A percentile compares a stretch with the other conserved stretches of the same genome.
These are phyloP conservation scores for Hippoglossus stenolepis DNA, from an alignment of 2,113 vertebrate species.

Conservation along the genomic window DNA sequence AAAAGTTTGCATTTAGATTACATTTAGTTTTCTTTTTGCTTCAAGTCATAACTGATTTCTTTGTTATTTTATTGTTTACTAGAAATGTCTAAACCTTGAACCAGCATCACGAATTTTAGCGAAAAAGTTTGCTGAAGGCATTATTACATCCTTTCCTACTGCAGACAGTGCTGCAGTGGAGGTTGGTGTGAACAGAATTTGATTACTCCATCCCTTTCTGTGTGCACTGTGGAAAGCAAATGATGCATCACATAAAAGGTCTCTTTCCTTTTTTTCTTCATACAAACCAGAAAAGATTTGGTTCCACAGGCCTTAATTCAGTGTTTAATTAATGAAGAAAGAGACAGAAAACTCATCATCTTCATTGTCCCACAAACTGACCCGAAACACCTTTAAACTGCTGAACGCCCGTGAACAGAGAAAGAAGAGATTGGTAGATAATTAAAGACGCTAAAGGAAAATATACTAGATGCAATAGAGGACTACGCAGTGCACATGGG, in stretches of 20 bases:
- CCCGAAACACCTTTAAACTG: constrained; percentile 21
- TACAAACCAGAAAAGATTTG: constrained; percentile 15
- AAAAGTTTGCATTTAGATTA: background rate
- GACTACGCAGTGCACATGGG: constrained; percentile 5
- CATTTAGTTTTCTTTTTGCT: background rate
- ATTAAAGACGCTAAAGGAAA: constrained; percentile 35
- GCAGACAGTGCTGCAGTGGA: constrained; percentile 22
- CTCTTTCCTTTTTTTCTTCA: constrained; percentile 16
- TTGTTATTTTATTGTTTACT: constrained; percentile 6
- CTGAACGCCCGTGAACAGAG: background rate
- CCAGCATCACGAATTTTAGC: background rate
- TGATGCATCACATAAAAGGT: constrained; percentile 20
- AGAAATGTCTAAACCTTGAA: constrained; percentile 21
- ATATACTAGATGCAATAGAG: constrained; percentile 12
- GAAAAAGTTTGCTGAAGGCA: constrained; percentile 18
- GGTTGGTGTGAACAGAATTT: constrained; percentile 38
- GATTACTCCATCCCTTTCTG: constrained; percentile 33
- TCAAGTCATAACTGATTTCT: constrained; percentile 5
- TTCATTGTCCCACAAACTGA: constrained; percentile 36
- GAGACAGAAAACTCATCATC: constrained; percentile 16
- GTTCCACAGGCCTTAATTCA: background rate
- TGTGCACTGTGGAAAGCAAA: constrained; percentile 8
- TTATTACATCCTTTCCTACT: constrained; percentile 12
- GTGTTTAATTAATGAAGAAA: constrained; percentile 30
- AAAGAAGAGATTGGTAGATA: constrained; percentile 12